Base-by-base conservation (phyloP, 2,888 invertebrate genomes). In the Mesoligia furuncula region DNA sequence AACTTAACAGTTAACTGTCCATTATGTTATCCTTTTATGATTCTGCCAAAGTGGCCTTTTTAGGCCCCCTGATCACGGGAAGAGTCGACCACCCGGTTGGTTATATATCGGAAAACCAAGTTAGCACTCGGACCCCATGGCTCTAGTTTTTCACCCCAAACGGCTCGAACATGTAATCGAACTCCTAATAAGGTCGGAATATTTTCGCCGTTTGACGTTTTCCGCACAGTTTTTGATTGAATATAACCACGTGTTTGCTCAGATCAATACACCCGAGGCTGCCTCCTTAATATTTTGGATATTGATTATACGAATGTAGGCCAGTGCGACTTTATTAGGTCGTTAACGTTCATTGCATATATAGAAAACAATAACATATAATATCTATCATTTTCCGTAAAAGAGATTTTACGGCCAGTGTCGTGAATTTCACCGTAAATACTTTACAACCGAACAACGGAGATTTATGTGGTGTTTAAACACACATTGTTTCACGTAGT, bases 231-330 rank as follows among this genome's bases (percentile, higher is more conserved):
- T n/a, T n/a, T 57, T 57, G n/a, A 5, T 57, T n/a, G 54, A n/a
- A n/a, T 13, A 57, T 57, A 57, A n/a, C 39, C 68, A 68, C 42
- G 68, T 66, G 74, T 65, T 68, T 39, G 39, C 54, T 31, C 70
- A 83, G 85, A 92, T 93, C 92, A 90, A 92, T 94, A 91, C 57
- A 24, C 86, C 70, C 87, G 80, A 91, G 87, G 85, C 87, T 90
- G 90, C 87, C 87, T 91, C 90, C 42, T 36, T n/a, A 51, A 36
- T 54, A 66, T 93, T 94, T 93, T 88, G 92, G 90, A 85, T 86
- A 95, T 94, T 89, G 95, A 95, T 95, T 94, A 87, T 86, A 75
- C 75, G 89, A 93, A 95, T 95, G 93, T 95, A 95, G 96, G 95
- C 91, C 95, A 93, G 85, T 85, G 86, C 86, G 89, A 90, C 87